These are phyloP conservation scores for Agrotis exclamationis DNA, from an alignment of 2,888 invertebrate species.

Conservation along the genomic window DNA sequence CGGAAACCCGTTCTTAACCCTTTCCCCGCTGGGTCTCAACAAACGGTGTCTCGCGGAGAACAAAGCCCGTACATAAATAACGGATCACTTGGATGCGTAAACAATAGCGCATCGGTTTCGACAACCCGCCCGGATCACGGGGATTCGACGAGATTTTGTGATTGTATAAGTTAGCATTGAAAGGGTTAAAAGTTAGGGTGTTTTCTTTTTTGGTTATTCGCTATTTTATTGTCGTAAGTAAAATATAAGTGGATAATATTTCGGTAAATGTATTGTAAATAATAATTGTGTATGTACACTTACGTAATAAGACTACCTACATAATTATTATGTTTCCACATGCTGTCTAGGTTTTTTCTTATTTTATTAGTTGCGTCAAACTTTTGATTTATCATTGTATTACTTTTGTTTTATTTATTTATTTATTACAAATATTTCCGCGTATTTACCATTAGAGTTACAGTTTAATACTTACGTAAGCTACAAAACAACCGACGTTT, in stretches of 20 bases:
- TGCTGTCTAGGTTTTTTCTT: too few relatives aligned
- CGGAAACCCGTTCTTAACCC: conserved; percentile 72
- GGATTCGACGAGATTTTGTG: conserved; percentile 50
- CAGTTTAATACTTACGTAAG: neutral
- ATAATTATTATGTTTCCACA: too few relatives aligned
- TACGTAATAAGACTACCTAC: neutral
- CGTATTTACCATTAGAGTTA: too few relatives aligned
- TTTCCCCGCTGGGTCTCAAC: conserved; percentile 75
- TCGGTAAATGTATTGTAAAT: neutral
- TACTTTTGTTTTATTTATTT: neutral
- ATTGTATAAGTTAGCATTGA: conserved; percentile 48
- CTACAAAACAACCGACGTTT: neutral
- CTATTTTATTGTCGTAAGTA: conserved; percentile 12
- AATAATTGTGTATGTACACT: neutral
- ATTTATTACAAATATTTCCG: neutral
- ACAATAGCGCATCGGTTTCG: conserved; percentile 81
- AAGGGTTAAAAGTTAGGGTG: conserved; percentile 46
- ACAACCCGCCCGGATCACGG: conserved; percentile 80
- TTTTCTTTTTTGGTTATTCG: neutral
- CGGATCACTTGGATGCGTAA: conserved; percentile 87
- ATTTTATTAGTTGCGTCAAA: neutral
- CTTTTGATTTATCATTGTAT: neutral
- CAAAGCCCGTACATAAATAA: conserved; percentile 87
- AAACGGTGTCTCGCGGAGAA: conserved; percentile 71
- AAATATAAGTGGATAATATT: neutral